Percentiles rank a stretch among this genome's conserved stretches.
These are phyloP conservation scores for Bathynomus jamesi DNA, from an alignment of 1,140 invertebrate genomes.

Conservation along the genomic window DNA sequence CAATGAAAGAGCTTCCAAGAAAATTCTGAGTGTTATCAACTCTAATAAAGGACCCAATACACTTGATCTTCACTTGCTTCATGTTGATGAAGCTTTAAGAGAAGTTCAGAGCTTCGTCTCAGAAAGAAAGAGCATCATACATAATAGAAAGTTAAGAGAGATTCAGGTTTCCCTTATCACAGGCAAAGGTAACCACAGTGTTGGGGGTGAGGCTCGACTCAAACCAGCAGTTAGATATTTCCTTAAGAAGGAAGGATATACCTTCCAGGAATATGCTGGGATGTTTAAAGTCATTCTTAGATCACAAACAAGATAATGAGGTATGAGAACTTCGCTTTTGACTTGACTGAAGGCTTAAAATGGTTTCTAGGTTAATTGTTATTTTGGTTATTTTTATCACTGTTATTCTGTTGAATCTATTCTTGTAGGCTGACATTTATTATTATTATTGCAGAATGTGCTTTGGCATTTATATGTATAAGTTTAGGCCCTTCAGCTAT, in stretches of 20 bases:
- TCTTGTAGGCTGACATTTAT: no score
- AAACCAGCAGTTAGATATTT: not conserved
- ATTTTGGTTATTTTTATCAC: no score
- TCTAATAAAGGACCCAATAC: not conserved
- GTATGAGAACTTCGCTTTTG: no score
- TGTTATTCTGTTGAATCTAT: no score
- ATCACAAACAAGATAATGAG: not conserved
- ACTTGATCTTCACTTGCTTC: not conserved
- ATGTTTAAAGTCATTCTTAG: not conserved
- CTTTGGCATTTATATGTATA: no score
- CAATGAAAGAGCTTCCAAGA: not conserved
- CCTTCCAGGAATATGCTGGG: not conserved
- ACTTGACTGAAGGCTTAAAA: no score
- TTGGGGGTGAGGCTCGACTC: not conserved
- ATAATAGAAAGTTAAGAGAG: not conserved
- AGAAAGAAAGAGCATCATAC: not conserved
- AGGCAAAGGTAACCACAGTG: not conserved
- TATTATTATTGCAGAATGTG: no score
- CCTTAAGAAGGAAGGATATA: not conserved
- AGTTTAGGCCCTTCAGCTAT: no score
- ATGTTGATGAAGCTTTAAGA: not conserved
- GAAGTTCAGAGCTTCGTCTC: not conserved
- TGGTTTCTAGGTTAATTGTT: no score
- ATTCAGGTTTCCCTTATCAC: not conserved
- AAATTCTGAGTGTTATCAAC: not conserved